Conservation (phyloP, 2,888 invertebrate genomes). For the Ophion ellenae region DNA sequence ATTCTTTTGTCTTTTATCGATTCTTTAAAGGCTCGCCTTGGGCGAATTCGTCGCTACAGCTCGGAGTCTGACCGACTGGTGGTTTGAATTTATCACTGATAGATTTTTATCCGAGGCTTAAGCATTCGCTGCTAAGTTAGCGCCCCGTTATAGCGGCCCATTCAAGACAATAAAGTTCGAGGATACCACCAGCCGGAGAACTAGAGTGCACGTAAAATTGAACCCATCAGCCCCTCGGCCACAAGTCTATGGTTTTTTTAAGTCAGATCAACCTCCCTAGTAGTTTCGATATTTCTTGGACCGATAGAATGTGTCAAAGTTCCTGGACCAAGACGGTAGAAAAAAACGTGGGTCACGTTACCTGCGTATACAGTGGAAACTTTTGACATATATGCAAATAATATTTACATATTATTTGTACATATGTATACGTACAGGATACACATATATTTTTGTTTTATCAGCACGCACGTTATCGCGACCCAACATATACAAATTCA, state of each 20-base stretch:
- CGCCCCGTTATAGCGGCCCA: no score
- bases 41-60: no score
- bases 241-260: not conserved
- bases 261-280: not conserved
- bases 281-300: not conserved
- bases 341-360: not conserved
- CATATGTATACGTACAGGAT: conserved; percentile 2
- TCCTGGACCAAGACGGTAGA: not conserved
- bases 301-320: not conserved
- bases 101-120: no score
- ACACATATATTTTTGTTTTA: not conserved
- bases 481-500: not conserved
- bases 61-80: no score
- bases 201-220: not conserved
- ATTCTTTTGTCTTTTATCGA: no score
- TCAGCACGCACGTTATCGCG: not conserved
- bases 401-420: no score
- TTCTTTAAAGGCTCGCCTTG: no score
- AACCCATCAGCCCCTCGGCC: not conserved
- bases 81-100: no score
- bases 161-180: no score
- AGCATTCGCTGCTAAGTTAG: no score
- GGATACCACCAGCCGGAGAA: not conserved
- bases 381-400: no score
- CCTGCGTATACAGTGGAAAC: no score